Evolutionary conservation across 2,888 invertebrate genomes (phyloP).

Genomic region (Andrena trimmerana): DNA sequence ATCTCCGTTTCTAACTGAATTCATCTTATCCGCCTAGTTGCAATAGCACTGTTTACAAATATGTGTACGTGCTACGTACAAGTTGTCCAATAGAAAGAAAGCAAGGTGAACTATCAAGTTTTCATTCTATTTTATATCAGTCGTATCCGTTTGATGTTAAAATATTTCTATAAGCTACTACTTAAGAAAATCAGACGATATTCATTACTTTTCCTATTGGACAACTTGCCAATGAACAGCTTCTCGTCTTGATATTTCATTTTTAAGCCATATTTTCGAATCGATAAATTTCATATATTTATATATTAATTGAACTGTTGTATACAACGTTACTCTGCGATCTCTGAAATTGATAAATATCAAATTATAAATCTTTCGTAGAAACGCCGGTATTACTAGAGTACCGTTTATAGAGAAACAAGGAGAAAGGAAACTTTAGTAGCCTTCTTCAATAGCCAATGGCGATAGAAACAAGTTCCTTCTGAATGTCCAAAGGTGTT

Average conservation of each 20-base stretch:
- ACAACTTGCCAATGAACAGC: conserved; percentile 56
- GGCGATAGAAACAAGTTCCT: conserved; percentile 46
- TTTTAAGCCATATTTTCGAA: conserved; percentile 49
- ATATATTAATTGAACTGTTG: conserved; percentile 47
- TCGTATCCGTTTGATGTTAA: conserved; percentile 20
- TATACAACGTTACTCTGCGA: conserved; percentile 46
- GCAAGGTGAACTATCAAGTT: conserved; percentile 33
- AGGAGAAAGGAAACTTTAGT: conserved; percentile 7
- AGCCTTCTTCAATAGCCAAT: conserved; percentile 12
- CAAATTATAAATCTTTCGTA: conserved; percentile 32
- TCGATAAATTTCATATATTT: conserved; percentile 45
- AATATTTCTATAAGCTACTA: conserved; percentile 18
- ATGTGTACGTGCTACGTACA: conserved; percentile 51
- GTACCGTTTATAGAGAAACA: conserved; percentile 9
- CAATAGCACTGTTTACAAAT: conserved; percentile 53
- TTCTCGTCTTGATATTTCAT: conserved; percentile 43
- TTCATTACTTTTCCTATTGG: conserved; percentile 46
- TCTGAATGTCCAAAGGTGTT: conserved; percentile 41
- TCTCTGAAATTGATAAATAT: conserved; percentile 52
- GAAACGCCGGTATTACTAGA: conserved; percentile 9
- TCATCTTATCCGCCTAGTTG: conserved; percentile 45
- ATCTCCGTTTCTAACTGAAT: conserved; percentile 39
- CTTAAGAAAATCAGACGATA: conserved; percentile 18
- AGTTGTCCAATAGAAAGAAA: conserved; percentile 54
- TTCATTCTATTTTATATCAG: conserved; percentile 13